Conservation (phyloP, 2,888 invertebrate species). For the Leptopilina drosophilae region DNA sequence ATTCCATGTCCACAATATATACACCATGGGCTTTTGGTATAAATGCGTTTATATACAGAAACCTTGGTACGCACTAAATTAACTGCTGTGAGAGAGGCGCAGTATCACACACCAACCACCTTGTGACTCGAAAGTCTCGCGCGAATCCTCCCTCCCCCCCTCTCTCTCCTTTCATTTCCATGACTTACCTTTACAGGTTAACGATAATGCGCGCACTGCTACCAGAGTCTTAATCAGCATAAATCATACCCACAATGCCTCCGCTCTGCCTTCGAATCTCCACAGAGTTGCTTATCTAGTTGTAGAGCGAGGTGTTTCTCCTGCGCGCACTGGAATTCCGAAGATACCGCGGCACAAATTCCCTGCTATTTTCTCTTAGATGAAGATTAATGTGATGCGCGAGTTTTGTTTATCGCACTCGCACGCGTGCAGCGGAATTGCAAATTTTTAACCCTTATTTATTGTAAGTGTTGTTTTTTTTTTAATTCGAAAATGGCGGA, state of each 20-base stretch:
- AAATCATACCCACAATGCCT: conserved; percentile 69
- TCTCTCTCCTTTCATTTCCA: conserved; percentile 51
- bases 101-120: conserved; percentile 58
- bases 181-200: conserved; percentile 69
- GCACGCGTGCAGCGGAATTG: no score
- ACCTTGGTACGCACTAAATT: conserved; percentile 68
- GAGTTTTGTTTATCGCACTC: no score
- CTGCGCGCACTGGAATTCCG: background rate
- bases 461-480: no score
- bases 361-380: no score
- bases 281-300: conserved; percentile 34
- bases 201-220: conserved; percentile 72
- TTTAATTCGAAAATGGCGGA: no score
- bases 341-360: conserved; percentile 7
- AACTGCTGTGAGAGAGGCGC: conserved; percentile 55
- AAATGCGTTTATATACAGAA: conserved; percentile 64
- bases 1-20: conserved; percentile 59
- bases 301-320: conserved; percentile 32
- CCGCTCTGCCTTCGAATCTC: conserved; percentile 24
- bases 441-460: no score
- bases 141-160: conserved; percentile 56
- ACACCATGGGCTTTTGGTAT: conserved; percentile 58
- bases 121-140: conserved; percentile 58
- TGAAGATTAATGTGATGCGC: no score
- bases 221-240: conserved; percentile 76